Percentiles rank a stretch among this genome's conserved stretches.
Evolutionary conservation across 1,140 invertebrate species (phyloP).

Genomic region (Drosophila guanche): DNA sequence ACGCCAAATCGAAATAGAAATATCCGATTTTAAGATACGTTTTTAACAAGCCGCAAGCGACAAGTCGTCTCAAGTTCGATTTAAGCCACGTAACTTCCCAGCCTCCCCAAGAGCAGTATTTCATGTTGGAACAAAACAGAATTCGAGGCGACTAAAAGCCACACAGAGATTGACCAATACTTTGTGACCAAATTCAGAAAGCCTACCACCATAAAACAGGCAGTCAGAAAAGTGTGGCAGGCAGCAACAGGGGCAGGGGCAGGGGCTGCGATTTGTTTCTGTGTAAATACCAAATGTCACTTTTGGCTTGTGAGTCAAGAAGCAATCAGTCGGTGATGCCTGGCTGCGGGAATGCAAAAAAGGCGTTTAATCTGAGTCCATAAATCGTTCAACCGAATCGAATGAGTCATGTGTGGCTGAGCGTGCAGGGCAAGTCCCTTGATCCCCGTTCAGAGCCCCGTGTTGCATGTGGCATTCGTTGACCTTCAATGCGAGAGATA

Average conservation of each 20-base stretch:
- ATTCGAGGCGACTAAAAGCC: slow-evolving; percentile 16
- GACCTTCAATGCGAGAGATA: slow-evolving; percentile 54
- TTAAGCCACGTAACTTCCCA: slow-evolving; percentile 17
- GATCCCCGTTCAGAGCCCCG: slow-evolving; percentile 12
- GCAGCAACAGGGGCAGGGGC: background rate
- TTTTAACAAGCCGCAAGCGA: slow-evolving; percentile 45
- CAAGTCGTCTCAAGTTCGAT: slow-evolving; percentile 28
- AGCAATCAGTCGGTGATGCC: slow-evolving; percentile 15
- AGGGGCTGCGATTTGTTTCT: slow-evolving; percentile 18
- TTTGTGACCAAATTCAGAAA: slow-evolving; percentile 70
- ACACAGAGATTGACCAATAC: slow-evolving; percentile 21
- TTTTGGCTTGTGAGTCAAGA: slow-evolving; percentile 34
- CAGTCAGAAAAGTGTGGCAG: background rate
- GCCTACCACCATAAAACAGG: slow-evolving; percentile 46
- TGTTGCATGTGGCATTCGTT: slow-evolving; percentile 57
- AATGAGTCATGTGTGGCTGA: slow-evolving; percentile 41
- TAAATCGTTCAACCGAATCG: slow-evolving; percentile 37
- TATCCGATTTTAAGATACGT: slow-evolving; percentile 35
- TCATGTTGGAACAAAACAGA: slow-evolving; percentile 31
- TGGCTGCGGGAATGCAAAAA: slow-evolving; percentile 23
- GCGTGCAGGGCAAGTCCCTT: slow-evolving; percentile 40
- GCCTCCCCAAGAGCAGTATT: slow-evolving; percentile 30
- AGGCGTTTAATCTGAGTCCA: slow-evolving; percentile 19
- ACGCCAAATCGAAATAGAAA: slow-evolving; percentile 41
- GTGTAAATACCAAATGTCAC: slow-evolving; percentile 48